Conservation (phyloP, 2,888 invertebrate species). For the Idaea aversata region DNA sequence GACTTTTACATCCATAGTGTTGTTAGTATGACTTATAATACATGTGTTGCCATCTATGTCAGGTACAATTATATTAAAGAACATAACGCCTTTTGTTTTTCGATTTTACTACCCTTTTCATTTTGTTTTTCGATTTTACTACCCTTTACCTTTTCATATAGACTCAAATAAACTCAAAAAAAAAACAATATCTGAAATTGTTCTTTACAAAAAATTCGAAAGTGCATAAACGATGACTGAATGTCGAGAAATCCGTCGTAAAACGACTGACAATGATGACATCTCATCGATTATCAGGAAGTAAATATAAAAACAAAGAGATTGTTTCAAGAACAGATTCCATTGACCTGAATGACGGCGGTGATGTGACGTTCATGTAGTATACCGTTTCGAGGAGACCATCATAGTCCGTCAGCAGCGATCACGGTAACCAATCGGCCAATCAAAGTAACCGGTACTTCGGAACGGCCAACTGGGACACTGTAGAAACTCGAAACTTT, state of each 20-base stretch:
- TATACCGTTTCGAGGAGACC: slow-evolving; percentile 50
- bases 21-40: too few relatives aligned
- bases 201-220: background rate
- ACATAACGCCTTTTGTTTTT: too few relatives aligned
- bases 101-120: too few relatives aligned
- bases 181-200: background rate
- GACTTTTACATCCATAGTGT: too few relatives aligned
- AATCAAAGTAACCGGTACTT: slow-evolving; percentile 61
- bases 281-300: slow-evolving; percentile 10
- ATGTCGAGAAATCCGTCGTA: background rate
- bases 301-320: slow-evolving; percentile 15
- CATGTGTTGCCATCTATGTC: too few relatives aligned
- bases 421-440: slow-evolving; percentile 47
- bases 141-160: too few relatives aligned
- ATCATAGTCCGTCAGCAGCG: slow-evolving; percentile 47
- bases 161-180: too few relatives aligned
- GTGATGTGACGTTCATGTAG: slow-evolving; percentile 16
- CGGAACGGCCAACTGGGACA: slow-evolving; percentile 53
- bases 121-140: too few relatives aligned
- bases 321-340: slow-evolving; percentile 50
- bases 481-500: slow-evolving; percentile 62
- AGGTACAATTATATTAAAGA: too few relatives aligned
- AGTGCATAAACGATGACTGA: slow-evolving; percentile 1
- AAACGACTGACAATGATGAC: slow-evolving; percentile 8
- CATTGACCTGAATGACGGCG: slow-evolving; percentile 57